Base-by-base conservation (phyloP, 2,888 invertebrate genomes). In the Microctonus hyperodae region DNA sequence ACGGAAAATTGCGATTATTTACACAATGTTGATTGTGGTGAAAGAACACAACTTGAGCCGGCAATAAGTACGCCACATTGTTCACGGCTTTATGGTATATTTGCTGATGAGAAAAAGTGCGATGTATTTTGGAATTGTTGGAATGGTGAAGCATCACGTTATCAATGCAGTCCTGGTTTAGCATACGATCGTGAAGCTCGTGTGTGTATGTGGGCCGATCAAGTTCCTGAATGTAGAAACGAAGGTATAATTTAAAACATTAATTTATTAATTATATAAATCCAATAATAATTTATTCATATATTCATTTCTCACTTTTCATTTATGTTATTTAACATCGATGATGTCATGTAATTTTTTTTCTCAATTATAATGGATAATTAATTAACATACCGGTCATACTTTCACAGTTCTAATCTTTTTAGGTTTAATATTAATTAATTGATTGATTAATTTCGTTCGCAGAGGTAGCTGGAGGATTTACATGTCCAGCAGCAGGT, bases 61-160 rank as follows among this genome's bases (percentile, higher is more conserved):
- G 90, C 96, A 79, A 91, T 96, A 80, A 85, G 91, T 67, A 92
- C 95, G 20, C 88, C 93, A 11, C 94, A 96, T 84, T 96, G 96
- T 83, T 84, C 92, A 55, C 88, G 96, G 68, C 86, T 96, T 74
- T 96, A 96, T 85, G 96, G 96, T 79, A 96, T 96, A 87, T 96
- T 96, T 89, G 86, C 95, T 72, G 96, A 96, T 81, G 92, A 91
- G 64, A 87, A 86, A 76, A 94, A 95, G 85, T 96, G 96, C 84
- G 94, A 95, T 85, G 92, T 93, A 16, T 96, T 96, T 92, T 96
- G 96, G 94, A 96, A 95, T 86, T 96, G 96, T 86, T 96, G 96
- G 96, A 95, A 95, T 86, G 96, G 96, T 62, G 96, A 96, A 84
- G 91, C 96, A 5, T 95, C 95, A 81, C 90, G 94, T 79, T 96